A percentile compares a stretch with the other conserved stretches of the same genome.
These are phyloP conservation scores for Oxygymnocypris stewartii DNA, from an alignment of 2,113 vertebrate species.

Conservation along the genomic window DNA sequence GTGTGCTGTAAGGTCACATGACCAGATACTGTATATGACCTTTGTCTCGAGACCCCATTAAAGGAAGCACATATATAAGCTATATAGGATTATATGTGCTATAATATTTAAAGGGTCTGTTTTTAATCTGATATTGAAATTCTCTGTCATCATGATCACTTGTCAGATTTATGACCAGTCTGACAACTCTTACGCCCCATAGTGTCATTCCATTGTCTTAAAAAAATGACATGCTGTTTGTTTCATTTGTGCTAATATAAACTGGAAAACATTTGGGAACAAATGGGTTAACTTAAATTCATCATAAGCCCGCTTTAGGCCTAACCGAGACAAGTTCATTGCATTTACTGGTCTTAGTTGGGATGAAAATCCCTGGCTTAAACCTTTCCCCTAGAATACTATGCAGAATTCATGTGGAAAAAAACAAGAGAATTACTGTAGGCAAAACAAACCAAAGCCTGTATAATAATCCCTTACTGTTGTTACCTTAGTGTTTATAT, in stretches of 20 bases:
- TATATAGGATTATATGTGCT: too few relatives aligned
- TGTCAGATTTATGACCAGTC: neutral
- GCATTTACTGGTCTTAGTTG: neutral
- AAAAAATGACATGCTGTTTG: neutral
- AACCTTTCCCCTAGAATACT: neutral
- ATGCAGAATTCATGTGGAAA: constrained; percentile 15
- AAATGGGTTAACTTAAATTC: neutral
- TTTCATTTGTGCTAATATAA: neutral
- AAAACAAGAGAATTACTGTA: constrained; percentile 9
- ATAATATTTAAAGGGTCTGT: neutral
- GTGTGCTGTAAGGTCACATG: neutral
- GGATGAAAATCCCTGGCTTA: neutral
- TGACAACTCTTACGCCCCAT: neutral
- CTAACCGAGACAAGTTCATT: neutral
- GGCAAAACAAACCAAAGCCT: constrained; percentile 12
- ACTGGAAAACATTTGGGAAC: neutral
- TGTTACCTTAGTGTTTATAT: neutral
- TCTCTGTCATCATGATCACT: neutral
- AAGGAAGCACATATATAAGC: neutral
- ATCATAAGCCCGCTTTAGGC: neutral
- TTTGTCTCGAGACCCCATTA: neutral
- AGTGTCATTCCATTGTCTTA: neutral
- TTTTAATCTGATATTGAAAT: neutral
- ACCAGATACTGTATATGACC: neutral
- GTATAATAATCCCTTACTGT: constrained; percentile 24